Conservation (phyloP, 2,888 invertebrate species). For the Drosophila anomalata region DNA sequence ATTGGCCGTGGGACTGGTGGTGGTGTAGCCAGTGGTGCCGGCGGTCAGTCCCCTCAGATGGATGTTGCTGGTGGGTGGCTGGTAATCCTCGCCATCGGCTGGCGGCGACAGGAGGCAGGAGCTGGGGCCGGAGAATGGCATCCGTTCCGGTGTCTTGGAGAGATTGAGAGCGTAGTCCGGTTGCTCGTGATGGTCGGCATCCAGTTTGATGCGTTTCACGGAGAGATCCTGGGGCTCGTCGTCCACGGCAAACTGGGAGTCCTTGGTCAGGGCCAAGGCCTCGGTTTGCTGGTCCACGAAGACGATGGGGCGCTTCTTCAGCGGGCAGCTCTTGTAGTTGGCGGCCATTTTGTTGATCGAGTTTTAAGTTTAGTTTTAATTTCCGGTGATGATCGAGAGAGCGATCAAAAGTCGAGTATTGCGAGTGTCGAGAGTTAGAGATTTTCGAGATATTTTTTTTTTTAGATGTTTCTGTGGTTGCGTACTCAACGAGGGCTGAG, state of each 20-base stretch:
- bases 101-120: constrained; percentile 75
- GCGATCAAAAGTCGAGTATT: constrained; percentile 15
- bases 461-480: constrained; percentile 44
- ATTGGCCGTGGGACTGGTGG: constrained; percentile 38
- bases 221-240: constrained; percentile 82
- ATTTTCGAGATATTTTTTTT: constrained; percentile 18
- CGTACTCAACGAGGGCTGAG: constrained; percentile 80
- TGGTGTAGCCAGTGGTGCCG: constrained; percentile 72
- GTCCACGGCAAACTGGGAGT: constrained; percentile 57
- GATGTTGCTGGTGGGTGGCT: constrained; percentile 65
- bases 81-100: constrained; percentile 65
- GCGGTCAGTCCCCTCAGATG: constrained; percentile 80
- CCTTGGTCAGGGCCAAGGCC: constrained; percentile 72
- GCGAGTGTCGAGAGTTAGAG: constrained; percentile 20
- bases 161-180: constrained; percentile 81
- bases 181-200: constrained; percentile 63
- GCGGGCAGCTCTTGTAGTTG: constrained; percentile 94
- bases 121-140: constrained; percentile 44
- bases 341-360: constrained; percentile 55
- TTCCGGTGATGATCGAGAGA: constrained; percentile 29
- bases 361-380: constrained; percentile 4
- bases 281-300: constrained; percentile 85
- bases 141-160: constrained; percentile 61
- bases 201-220: constrained; percentile 76
- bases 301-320: constrained; percentile 94